Conservation (phyloP, 2,888 invertebrate species). For the Apamea crenata region DNA sequence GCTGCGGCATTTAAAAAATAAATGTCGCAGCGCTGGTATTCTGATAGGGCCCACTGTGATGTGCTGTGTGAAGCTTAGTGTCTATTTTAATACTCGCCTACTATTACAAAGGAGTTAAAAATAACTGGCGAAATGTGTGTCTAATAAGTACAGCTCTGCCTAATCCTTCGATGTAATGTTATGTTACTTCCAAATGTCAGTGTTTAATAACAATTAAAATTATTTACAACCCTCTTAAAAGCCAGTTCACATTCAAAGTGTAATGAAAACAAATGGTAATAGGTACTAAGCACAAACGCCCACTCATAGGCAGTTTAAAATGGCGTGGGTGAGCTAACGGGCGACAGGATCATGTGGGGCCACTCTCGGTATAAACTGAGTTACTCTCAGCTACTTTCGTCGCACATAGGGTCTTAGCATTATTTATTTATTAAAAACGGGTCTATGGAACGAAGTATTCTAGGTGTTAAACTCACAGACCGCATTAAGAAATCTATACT, state of each 20-base stretch:
- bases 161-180: neutral
- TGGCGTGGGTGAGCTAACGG: conserved; percentile 17
- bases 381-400: too few relatives aligned
- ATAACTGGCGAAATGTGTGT: neutral
- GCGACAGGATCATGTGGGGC: neutral
- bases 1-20: too few relatives aligned
- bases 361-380: neutral
- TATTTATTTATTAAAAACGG: too few relatives aligned
- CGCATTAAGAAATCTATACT: too few relatives aligned
- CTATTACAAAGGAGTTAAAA: neutral
- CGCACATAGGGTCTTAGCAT: too few relatives aligned
- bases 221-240: conserved; percentile 17
- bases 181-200: neutral
- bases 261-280: conserved; percentile 34
- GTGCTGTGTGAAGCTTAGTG: too few relatives aligned
- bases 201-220: conserved; percentile 16
- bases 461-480: too few relatives aligned
- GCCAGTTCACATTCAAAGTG: conserved; percentile 7
- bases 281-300: conserved; percentile 24
- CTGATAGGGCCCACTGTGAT: too few relatives aligned
- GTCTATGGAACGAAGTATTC: too few relatives aligned
- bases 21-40: too few relatives aligned
- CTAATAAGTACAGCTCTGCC: neutral
- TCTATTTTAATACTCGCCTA: neutral
- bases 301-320: conserved; percentile 14